A percentile compares a stretch with the other conserved stretches of the same genome.
phyloP scores from a whole-genome alignment of 2,113 vertebrate species.

The Tragelaphus imberbis region DNA sequence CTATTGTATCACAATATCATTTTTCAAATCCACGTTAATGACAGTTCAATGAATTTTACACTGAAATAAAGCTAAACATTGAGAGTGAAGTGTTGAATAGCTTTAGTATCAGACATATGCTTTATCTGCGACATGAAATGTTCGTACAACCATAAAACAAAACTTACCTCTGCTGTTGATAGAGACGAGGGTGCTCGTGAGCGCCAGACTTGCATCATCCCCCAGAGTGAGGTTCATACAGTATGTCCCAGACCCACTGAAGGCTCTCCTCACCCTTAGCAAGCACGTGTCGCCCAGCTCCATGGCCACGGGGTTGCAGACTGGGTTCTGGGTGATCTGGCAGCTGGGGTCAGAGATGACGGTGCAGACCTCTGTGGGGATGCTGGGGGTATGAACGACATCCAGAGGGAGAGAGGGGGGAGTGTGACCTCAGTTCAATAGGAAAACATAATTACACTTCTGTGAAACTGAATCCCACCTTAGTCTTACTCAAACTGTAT shows the following conservation, averaged over 20 bases:
- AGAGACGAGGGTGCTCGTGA: conserved; percentile 87
- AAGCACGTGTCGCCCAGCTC: conserved; percentile 75
- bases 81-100: background rate
- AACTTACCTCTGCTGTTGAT: conserved; percentile 81
- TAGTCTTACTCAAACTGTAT: background rate
- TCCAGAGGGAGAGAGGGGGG: background rate
- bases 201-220: conserved; percentile 83
- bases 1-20: background rate
- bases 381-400: conserved; percentile 64
- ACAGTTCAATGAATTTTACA: background rate
- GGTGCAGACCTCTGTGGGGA: conserved; percentile 91
- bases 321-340: conserved; percentile 75
- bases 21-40: background rate
- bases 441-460: background rate
- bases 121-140: background rate
- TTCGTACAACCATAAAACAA: background rate
- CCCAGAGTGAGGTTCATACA: conserved; percentile 93
- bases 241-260: conserved; percentile 88
- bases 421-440: background rate
- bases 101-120: background rate
- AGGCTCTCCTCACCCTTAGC: conserved; percentile 85
- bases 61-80: background rate
- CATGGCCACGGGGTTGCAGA: conserved; percentile 81
- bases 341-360: conserved; percentile 88
- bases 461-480: background rate